Evolutionary conservation across 2,888 invertebrate genomes (phyloP), one percentile per base, ranked within the genome.

Genomic region (Margaritifera margaritifera): DNA sequence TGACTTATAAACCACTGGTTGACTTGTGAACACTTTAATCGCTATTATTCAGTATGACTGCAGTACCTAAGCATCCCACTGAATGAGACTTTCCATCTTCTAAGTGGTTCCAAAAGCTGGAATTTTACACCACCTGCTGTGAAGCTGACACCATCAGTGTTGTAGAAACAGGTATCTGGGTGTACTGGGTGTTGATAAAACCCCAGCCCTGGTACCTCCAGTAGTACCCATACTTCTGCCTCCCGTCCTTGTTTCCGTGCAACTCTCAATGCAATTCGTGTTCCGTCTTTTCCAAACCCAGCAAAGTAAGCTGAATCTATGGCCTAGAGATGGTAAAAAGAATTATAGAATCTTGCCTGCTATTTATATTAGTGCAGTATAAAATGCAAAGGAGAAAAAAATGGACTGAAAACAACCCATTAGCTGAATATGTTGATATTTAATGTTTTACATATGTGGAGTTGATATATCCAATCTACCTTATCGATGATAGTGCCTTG

Each of bases 21-120:
- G 42, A 42, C 42, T 42, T 42, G 11, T 8, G 11, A 42, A 42
- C 42, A 42, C 15, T 42, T 42, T 42, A 42, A 42, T 42, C 42
- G 11, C 42, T 42, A 42, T 42, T 42, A 42, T 42, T 42, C 42
- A 15, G 42, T 42, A 11, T 42, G 42, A 11, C 60, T 31, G 15
- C 25, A 31, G 58, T 91, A 92, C 81, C 90, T 92, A 60, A 95
- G 87, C n/a, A 93, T 87, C 1, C 95, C 95, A 86, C 94, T 94
- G 87, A 92, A 95, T 51, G 92, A 88, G 24, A 95, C 90, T 81
- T 94, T 91, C 91, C 94, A 92, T 68, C 92, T 91, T 70, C 89
- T 88, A 83, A 92, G 91, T 0, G 93, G 92, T 80, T 94, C 93
- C 58, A 94, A 80, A 56, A 92, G 90, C 80, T 93, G 92, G 50